Percentiles rank a stretch among this genome's conserved stretches.
Conservation (phyloP, 64 coral and sea anemone species). For the Anthopleura sola region DNA sequence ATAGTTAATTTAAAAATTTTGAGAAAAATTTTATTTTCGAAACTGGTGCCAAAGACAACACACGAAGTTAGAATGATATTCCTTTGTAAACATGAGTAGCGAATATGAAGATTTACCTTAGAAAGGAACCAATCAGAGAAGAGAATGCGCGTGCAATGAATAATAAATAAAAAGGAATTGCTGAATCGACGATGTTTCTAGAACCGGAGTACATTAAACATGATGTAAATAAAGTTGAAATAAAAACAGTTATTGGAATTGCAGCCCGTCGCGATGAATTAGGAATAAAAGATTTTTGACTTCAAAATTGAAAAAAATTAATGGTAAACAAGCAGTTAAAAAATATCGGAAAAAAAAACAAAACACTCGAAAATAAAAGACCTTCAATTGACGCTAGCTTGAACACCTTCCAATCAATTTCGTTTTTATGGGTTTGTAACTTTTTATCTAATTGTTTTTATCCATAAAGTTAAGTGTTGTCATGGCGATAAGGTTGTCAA, state of each 20-base stretch:
- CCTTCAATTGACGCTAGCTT: not conserved
- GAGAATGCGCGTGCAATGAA: not conserved
- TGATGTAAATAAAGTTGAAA: not conserved
- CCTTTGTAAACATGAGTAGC: not conserved
- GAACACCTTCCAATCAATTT: not conserved
- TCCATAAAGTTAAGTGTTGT: not conserved
- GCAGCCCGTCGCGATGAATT: not conserved
- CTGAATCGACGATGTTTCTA: not conserved
- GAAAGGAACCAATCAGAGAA: not conserved
- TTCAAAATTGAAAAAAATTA: not conserved
- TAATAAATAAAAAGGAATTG: not conserved
- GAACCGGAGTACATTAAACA: not conserved
- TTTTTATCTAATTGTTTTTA: not conserved
- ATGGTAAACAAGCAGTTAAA: not conserved
- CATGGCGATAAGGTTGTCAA: not conserved
- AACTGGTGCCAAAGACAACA: not conserved
- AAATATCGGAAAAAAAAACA: not conserved
- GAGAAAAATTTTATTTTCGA: not conserved
- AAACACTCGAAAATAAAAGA: not conserved
- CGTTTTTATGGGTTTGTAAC: not conserved
- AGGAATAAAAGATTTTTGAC: not conserved
- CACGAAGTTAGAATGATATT: not conserved
- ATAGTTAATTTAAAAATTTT: not conserved
- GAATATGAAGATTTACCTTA: not conserved
- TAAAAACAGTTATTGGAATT: not conserved